phyloP scores from a whole-genome alignment of 1,140 invertebrate species.

The Odontomachus brunneus region DNA sequence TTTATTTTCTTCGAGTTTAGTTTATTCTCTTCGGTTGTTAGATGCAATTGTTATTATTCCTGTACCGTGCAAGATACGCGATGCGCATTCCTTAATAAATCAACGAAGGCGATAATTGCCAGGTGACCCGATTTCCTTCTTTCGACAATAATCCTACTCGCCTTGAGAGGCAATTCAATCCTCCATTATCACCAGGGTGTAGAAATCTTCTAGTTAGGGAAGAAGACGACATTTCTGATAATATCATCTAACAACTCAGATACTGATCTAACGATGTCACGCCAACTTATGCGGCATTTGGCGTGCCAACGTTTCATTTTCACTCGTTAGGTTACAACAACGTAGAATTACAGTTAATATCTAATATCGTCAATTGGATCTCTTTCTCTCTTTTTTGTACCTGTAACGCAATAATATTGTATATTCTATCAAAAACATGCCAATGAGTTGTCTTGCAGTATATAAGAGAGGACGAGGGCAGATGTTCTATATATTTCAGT shows the following conservation, averaged over 20 bases:
- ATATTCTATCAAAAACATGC: too few species aligned
- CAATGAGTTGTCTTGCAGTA: too few species aligned
- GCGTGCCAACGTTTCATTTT: not conserved
- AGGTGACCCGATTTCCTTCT: conserved; percentile 32
- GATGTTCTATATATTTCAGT: too few species aligned
- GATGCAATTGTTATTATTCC: not conserved
- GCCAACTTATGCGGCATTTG: not conserved
- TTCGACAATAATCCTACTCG: conserved; percentile 52
- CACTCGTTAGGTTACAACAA: not conserved
- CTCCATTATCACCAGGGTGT: not conserved
- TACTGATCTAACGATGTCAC: conserved; percentile 19
- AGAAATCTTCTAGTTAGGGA: conserved; percentile 16
- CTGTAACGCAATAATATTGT: conserved; percentile 4
- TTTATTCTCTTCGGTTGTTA: not conserved
- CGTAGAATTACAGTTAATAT: conserved; percentile 8
- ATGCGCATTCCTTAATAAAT: conserved; percentile 10
- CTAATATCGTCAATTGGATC: not conserved
- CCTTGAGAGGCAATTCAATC: conserved; percentile 41
- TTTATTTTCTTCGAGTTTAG: too few species aligned
- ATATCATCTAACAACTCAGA: conserved; percentile 2
- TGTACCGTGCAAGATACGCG: not conserved
- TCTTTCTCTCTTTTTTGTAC: not conserved
- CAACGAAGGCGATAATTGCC: not conserved
- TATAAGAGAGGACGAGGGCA: too few species aligned
- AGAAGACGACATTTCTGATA: not conserved